These are phyloP conservation scores for Atta cephalotes DNA, from an alignment of 1,140 invertebrate species.

Conservation along the genomic window DNA sequence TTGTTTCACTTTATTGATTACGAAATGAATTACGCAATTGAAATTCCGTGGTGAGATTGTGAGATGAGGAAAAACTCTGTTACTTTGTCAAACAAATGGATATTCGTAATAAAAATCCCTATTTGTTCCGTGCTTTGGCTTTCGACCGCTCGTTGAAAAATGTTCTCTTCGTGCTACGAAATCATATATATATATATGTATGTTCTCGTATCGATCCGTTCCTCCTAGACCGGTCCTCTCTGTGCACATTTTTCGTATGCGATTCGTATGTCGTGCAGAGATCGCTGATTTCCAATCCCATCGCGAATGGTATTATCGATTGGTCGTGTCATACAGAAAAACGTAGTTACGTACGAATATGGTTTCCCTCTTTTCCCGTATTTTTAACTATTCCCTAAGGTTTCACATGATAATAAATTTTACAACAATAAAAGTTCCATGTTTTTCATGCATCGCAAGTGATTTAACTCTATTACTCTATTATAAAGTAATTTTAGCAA, in stretches of 20 bases:
- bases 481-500: background rate
- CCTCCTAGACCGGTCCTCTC: background rate
- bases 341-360: slow-evolving; percentile 29
- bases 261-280: slow-evolving; percentile 28
- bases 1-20: slow-evolving; percentile 22
- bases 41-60: slow-evolving; percentile 17
- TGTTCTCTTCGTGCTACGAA: slow-evolving; percentile 48
- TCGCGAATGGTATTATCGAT: slow-evolving; percentile 47
- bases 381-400: slow-evolving; percentile 7
- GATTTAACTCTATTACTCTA: background rate
- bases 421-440: background rate
- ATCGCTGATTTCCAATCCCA: slow-evolving; percentile 47
- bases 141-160: slow-evolving; percentile 56
- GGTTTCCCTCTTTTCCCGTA: background rate
- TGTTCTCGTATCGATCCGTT: slow-evolving; percentile 32
- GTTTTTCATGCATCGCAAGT: background rate
- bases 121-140: slow-evolving; percentile 56
- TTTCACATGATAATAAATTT: background rate
- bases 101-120: slow-evolving; percentile 56
- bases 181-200: slow-evolving; percentile 26
- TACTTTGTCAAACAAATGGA: slow-evolving; percentile 56
- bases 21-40: slow-evolving; percentile 42
- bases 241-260: slow-evolving; percentile 44
- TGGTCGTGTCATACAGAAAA: slow-evolving; percentile 22
- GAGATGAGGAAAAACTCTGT: slow-evolving; percentile 20